Base-by-base conservation (phyloP, 2,888 invertebrate species). In the Caenorhabditis sinica region DNA sequence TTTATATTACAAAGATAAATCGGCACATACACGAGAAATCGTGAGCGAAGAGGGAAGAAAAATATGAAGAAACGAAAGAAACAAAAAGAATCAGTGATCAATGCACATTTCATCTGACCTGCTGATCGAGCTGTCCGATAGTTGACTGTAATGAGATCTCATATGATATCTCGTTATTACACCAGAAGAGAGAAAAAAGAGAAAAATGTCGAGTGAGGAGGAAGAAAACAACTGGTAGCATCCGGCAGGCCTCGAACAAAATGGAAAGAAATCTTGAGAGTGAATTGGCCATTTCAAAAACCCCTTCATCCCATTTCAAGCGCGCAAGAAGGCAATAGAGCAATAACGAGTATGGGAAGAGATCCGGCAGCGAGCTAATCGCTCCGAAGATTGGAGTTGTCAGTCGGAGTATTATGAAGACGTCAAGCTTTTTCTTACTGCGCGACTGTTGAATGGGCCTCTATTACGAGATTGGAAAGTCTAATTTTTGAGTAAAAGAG, bases 71-170 rank as follows among this genome's bases (percentile, higher is more conserved):
- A 30, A 36, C 17, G 23, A 45, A 49, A 61, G 30, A 73, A 73
- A 49, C 33, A 51, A 30, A 43, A 65, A 9, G 45, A 45, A 25
- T 60, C 75, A 76, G 51, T 76, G 68, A 68, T 76, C 68, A 76
- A 58, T 66, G 58, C 66, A 75, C 33, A 33, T 30, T 49, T 61
- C 49, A 17, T 30, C 30, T 73, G 65, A 61, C 65, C 74, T 40
- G 53, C 53, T 53, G 36, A 65, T 65, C 53, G 51, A 65, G 45
- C 20, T 53, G 66, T 25, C 56, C 43, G 65, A 45, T 65, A 53
- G 65, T 56, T 65, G 40, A 75, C 75, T 40, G 75, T 75, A 75
- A 75, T 33, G 28, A 75, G 65, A 58, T 75, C 75, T 43, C 65
- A 53, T 66, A 40, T 63, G 25, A 53, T 20, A 56, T 25, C 17